phyloP scores from a whole-genome alignment of 2,113 vertebrate genomes.

The Tamias sibiricus region DNA sequence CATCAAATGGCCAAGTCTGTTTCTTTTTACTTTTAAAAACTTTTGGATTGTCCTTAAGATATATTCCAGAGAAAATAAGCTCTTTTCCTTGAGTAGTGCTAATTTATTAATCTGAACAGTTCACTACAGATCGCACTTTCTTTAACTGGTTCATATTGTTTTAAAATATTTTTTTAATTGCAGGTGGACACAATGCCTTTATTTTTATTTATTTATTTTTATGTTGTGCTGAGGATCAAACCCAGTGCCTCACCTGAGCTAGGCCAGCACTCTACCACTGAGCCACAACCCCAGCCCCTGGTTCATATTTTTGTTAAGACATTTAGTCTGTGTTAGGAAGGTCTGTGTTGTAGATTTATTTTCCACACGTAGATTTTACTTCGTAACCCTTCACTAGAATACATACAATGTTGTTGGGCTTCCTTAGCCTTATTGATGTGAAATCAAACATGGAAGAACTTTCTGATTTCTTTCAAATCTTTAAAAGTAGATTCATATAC shows the following conservation, averaged over 20 bases:
- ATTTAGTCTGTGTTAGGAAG: background rate
- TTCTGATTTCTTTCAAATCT: background rate
- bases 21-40: background rate
- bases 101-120: slow-evolving; percentile 3
- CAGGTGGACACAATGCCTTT: no score
- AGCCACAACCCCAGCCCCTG: no score
- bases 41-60: background rate
- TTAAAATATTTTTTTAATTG: no score
- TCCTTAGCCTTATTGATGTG: background rate
- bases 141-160: background rate
- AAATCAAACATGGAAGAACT: background rate
- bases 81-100: background rate
- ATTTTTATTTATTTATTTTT: no score
- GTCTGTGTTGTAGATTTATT: background rate
- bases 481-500: background rate
- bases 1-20: background rate
- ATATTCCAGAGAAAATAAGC: background rate
- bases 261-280: no score
- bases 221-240: no score
- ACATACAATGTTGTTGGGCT: background rate
- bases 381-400: background rate
- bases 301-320: slow-evolving; percentile 16
- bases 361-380: background rate
- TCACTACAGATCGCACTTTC: background rate
- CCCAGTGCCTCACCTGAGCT: no score